Evolutionary conservation across 2,113 vertebrate genomes (phyloP).

Genomic region (Nothobranchius kuhntae): DNA sequence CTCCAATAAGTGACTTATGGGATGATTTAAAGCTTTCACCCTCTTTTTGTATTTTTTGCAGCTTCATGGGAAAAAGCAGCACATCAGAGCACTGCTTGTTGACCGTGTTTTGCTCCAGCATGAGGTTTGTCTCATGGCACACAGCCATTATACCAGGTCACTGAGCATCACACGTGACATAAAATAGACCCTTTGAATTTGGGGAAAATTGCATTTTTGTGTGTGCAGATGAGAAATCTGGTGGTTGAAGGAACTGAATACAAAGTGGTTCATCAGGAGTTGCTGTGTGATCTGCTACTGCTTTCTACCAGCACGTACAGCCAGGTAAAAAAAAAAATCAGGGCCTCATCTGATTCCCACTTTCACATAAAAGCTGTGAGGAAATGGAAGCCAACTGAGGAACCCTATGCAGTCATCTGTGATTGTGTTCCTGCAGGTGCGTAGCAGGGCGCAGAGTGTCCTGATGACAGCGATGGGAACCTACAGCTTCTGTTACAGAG

Average conservation of each 20-base stretch:
- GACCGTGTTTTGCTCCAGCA: constrained; percentile 96
- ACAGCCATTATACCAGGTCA: background rate
- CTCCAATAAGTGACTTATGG: constrained; percentile 4
- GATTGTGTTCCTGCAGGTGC: constrained; percentile 82
- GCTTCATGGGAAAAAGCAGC: constrained; percentile 94
- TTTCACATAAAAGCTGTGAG: constrained; percentile 17
- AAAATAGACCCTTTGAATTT: background rate
- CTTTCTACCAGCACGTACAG: constrained; percentile 96
- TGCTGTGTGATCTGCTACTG: constrained; percentile 91
- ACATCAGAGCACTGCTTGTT: constrained; percentile 93
- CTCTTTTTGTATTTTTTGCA: constrained; percentile 58
- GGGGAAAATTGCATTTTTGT: constrained; percentile 5
- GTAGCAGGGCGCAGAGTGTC: constrained; percentile 92
- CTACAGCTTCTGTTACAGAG: constrained; percentile 94
- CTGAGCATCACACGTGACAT: background rate
- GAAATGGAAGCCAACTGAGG: constrained; percentile 8
- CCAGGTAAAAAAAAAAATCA: constrained; percentile 75
- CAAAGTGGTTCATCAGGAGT: constrained; percentile 89
- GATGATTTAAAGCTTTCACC: constrained; percentile 3
- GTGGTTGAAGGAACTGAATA: constrained; percentile 94
- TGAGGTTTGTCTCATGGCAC: constrained; percentile 80
- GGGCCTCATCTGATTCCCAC: constrained; percentile 21
- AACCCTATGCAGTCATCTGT: constrained; percentile 3
- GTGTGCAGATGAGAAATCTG: constrained; percentile 88
- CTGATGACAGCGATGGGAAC: constrained; percentile 91